These are phyloP conservation scores for Labeo catla DNA, from an alignment of 2,113 vertebrate genomes.

Conservation along the genomic window DNA sequence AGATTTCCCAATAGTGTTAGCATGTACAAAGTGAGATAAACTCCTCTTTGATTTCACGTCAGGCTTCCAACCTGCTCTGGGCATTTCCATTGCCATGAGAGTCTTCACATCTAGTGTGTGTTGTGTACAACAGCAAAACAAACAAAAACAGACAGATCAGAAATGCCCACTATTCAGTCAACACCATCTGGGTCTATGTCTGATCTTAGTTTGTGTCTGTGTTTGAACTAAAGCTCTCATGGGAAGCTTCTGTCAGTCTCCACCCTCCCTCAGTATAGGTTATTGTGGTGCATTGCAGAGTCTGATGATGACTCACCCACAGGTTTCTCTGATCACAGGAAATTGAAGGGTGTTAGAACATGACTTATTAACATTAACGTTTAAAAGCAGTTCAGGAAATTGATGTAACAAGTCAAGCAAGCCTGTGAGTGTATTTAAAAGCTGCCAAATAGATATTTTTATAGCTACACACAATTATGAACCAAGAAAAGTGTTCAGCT, in stretches of 20 bases:
- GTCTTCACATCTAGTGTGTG: not conserved
- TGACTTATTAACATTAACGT: not conserved
- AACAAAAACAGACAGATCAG: not conserved
- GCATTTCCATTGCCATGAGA: not conserved
- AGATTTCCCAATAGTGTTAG: not conserved
- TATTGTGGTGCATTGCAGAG: constrained; percentile 35
- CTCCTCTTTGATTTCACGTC: constrained; percentile 9
- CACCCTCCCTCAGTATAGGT: constrained; percentile 15
- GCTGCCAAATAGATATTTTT: not conserved
- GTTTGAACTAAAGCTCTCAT: not conserved
- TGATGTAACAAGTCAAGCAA: not conserved
- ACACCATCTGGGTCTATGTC: constrained; percentile 1
- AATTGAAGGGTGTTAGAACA: constrained; percentile 7
- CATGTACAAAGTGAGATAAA: not conserved
- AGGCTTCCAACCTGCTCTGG: not conserved
- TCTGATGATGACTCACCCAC: constrained; percentile 34
- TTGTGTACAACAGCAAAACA: not conserved
- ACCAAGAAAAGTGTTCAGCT: not conserved
- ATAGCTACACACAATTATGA: not conserved
- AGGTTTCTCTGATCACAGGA: constrained; percentile 17
- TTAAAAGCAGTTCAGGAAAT: not conserved
- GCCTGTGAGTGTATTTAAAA: not conserved
- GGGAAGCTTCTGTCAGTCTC: constrained; percentile 24
- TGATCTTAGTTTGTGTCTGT: constrained; percentile 5
- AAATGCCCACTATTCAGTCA: not conserved